Conservation (phyloP, 37 sponge, comb jelly and placozoan genomes). For the Agelas oroides region DNA sequence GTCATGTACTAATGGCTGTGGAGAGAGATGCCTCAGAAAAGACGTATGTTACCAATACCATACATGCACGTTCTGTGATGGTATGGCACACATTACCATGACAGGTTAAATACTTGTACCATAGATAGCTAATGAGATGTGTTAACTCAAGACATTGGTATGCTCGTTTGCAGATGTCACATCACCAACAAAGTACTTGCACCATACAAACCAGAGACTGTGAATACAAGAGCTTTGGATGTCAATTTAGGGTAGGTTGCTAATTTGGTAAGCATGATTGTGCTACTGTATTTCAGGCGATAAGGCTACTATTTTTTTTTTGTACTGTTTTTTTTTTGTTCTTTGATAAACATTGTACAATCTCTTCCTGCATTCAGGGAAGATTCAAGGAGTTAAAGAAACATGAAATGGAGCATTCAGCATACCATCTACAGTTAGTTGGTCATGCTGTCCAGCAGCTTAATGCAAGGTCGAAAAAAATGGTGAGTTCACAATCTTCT, state of each 20-base stretch:
- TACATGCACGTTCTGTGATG: too few relatives aligned
- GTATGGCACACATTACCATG: too few relatives aligned
- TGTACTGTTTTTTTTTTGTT: neutral
- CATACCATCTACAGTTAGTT: constrained; percentile 17
- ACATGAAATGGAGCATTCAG: constrained; percentile 26
- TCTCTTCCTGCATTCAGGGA: constrained; percentile 13
- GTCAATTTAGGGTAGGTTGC: constrained; percentile 43
- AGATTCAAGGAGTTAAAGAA: constrained; percentile 18
- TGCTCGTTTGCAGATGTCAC: constrained; percentile 6
- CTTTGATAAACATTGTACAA: neutral
- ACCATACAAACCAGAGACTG: constrained; percentile 9
- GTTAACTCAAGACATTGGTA: too few relatives aligned
- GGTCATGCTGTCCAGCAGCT: neutral
- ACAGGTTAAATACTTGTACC: too few relatives aligned
- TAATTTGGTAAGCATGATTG: neutral
- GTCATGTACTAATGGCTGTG: constrained; percentile 59
- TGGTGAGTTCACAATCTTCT: neutral
- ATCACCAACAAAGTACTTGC: constrained; percentile 22
- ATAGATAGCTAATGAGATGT: too few relatives aligned
- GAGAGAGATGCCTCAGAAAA: constrained; percentile 56
- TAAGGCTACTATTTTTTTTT: neutral
- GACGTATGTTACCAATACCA: constrained; percentile 26
- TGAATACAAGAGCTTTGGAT: constrained; percentile 35
- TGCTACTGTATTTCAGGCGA: neutral
- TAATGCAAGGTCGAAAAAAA: neutral